Percentiles rank a stretch among this genome's conserved stretches.
Evolutionary conservation across 2,113 vertebrate genomes (phyloP).

Genomic region (Pogonocichla stellata): DNA sequence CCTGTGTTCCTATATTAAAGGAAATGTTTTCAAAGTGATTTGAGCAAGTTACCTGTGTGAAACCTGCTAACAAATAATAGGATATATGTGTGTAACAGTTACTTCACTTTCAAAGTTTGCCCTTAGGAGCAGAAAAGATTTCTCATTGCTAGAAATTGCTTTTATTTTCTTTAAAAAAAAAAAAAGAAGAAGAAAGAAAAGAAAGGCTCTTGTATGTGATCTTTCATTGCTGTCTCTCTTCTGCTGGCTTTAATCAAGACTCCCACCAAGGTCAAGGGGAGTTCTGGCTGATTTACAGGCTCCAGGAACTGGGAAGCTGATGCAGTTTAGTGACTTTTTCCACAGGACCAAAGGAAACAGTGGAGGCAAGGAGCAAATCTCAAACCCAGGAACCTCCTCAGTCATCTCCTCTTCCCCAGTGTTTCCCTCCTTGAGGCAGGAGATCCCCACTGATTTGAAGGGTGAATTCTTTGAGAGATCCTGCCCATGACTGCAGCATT

Average conservation of each 20-base stretch:
- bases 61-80: slow-evolving; percentile 46
- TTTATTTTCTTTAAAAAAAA: neutral
- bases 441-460: neutral
- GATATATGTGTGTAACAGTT: neutral
- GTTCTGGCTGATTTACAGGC: slow-evolving; percentile 21
- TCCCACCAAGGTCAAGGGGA: slow-evolving; percentile 11
- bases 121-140: slow-evolving; percentile 34
- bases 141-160: neutral
- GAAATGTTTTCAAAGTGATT: slow-evolving; percentile 61
- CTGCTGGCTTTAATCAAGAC: slow-evolving; percentile 26
- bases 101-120: slow-evolving; percentile 43
- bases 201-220: neutral
- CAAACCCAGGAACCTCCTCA: neutral
- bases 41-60: slow-evolving; percentile 18
- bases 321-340: neutral
- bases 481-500: neutral
- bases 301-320: neutral
- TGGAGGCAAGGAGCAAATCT: neutral
- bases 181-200: neutral
- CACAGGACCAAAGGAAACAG: neutral
- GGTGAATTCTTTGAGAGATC: neutral
- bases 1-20: slow-evolving; percentile 58
- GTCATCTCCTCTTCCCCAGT: neutral
- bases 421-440: neutral
- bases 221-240: slow-evolving; percentile 12